Conservation (phyloP, 2,797 vertebrate species). For the Austrolebias charrua region DNA sequence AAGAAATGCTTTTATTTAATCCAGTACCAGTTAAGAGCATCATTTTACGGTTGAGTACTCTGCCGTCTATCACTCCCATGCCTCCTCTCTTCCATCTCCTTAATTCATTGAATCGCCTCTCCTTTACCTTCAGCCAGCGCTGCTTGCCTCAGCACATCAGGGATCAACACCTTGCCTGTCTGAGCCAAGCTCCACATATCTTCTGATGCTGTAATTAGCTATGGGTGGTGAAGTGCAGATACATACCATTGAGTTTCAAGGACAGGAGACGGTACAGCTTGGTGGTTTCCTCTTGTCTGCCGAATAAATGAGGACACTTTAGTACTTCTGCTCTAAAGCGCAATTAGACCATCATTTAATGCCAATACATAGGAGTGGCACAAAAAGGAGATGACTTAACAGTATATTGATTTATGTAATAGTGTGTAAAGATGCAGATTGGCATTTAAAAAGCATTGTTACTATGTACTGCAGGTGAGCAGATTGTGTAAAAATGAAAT, state of each 20-base stretch:
- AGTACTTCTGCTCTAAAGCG: background rate
- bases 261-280: slow-evolving; percentile 22
- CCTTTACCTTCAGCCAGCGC: slow-evolving; percentile 29
- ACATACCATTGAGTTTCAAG: slow-evolving; percentile 44
- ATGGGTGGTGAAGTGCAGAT: slow-evolving; percentile 33
- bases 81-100: slow-evolving; percentile 22
- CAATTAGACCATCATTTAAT: background rate
- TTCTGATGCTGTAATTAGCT: slow-evolving; percentile 50
- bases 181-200: slow-evolving; percentile 45
- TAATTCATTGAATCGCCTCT: slow-evolving; percentile 45
- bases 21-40: slow-evolving; percentile 4
- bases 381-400: background rate
- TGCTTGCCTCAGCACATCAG: slow-evolving; percentile 63
- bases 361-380: background rate
- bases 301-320: slow-evolving; percentile 1
- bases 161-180: slow-evolving; percentile 49
- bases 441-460: background rate
- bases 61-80: slow-evolving; percentile 17
- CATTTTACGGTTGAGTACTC: slow-evolving; percentile 16
- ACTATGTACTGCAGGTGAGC: background rate
- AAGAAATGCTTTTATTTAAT: slow-evolving; percentile 2
- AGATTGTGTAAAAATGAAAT: background rate
- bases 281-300: slow-evolving; percentile 20
- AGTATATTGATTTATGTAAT: slow-evolving; percentile 1
- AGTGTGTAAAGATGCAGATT: slow-evolving; percentile 1